Conservation (phyloP, 1,140 invertebrate genomes). For the Parapsyche elsis region DNA sequence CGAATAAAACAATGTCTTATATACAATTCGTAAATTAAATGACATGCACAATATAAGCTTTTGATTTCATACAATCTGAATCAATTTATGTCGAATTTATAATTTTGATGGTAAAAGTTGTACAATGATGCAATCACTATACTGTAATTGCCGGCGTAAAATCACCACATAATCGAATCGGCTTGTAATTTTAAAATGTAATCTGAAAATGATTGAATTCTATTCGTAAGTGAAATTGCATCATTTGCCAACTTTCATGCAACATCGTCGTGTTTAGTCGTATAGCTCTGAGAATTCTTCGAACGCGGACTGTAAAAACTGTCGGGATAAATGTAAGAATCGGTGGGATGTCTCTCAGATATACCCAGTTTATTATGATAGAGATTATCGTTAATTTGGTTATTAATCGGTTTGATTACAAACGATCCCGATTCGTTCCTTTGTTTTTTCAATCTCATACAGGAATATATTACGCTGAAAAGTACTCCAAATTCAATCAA, state of each 20-base stretch:
- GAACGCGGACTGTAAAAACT: conserved; percentile 66
- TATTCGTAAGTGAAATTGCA: conserved; percentile 67
- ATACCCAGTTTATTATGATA: conserved; percentile 61
- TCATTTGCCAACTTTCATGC: conserved; percentile 68
- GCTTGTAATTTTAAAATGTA: conserved; percentile 65
- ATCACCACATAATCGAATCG: conserved; percentile 67
- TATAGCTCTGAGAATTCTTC: conserved; percentile 64
- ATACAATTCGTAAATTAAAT: too few relatives aligned
- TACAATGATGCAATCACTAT: conserved; percentile 30
- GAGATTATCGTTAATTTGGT: conserved; percentile 62
- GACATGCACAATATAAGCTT: too few relatives aligned
- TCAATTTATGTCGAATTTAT: too few relatives aligned
- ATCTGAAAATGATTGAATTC: conserved; percentile 66
- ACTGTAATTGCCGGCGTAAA: neutral
- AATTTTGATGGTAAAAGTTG: neutral
- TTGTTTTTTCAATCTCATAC: conserved; percentile 68
- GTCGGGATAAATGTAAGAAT: conserved; percentile 66
- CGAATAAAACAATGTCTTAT: too few relatives aligned
- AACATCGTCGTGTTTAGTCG: conserved; percentile 62
- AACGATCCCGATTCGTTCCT: conserved; percentile 60
- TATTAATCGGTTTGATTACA: conserved; percentile 60
- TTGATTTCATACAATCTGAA: too few relatives aligned
- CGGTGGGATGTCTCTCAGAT: conserved; percentile 61
- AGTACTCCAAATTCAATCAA: conserved; percentile 77
- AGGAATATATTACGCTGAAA: conserved; percentile 76